Conservation (phyloP, 1,140 invertebrate genomes). For the Diplogasteroides magnus region DNA sequence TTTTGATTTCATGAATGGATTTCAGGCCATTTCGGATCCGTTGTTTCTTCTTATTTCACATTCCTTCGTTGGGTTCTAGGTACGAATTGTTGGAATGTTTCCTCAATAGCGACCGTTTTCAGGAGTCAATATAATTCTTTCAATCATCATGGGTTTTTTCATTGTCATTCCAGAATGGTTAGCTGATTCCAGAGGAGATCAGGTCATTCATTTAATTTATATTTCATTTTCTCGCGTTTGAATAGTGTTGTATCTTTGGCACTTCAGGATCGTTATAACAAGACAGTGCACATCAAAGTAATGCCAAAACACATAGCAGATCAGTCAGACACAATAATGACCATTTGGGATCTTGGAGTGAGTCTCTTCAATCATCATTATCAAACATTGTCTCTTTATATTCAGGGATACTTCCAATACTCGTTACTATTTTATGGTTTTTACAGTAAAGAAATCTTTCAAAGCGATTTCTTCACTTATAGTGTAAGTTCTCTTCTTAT, state of each 20-base stretch:
- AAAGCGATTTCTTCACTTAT: slow-evolving; percentile 65
- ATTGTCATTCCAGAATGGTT: slow-evolving; percentile 75
- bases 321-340: slow-evolving; percentile 75
- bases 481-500: slow-evolving; percentile 58
- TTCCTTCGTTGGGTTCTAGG: slow-evolving; percentile 90
- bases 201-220: too few relatives aligned
- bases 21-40: slow-evolving; percentile 82
- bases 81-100: not conserved
- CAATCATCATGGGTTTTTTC: slow-evolving; percentile 74
- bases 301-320: slow-evolving; percentile 71
- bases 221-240: too few relatives aligned
- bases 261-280: slow-evolving; percentile 42
- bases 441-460: slow-evolving; percentile 73
- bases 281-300: slow-evolving; percentile 64
- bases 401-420: slow-evolving; percentile 73
- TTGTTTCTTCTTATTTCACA: slow-evolving; percentile 91
- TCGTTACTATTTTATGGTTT: slow-evolving; percentile 93
- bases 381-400: slow-evolving; percentile 16
- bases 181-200: slow-evolving; percentile 33
- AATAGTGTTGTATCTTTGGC: slow-evolving; percentile 8
- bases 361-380: not conserved
- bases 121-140: slow-evolving; percentile 81
- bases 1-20: too few relatives aligned
- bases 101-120: not conserved
- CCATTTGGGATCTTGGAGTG: slow-evolving; percentile 85